Evolutionary conservation across 2,797 vertebrate species (phyloP), one percentile per base, ranked within the genome.

Genomic region (Macropus fuliginosus): DNA sequence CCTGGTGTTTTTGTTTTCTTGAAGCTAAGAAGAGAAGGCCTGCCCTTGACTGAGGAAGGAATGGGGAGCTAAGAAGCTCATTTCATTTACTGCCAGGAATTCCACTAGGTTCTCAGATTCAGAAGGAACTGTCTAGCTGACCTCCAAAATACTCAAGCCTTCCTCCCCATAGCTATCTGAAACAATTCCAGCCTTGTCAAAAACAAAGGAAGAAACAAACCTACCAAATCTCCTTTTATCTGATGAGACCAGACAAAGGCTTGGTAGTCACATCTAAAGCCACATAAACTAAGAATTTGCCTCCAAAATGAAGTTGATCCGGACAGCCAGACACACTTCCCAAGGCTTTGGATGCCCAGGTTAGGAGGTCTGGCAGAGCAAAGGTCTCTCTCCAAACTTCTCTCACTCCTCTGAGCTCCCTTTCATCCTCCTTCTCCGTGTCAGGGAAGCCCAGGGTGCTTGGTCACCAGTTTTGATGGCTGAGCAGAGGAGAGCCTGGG

Each of bases 41-140:
- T 24, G 1, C 2, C 29, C 34, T 2, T 0, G 0, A 2, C 54
- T 0, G 0, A 11, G 5, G 9, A 13, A 34, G 34, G 52, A 10
- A 4, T 4, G 74, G 40, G 10, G 40, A 27, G 24, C 21, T 4
- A 24, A 40, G 66, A 40, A 21, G n/a, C 12, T 50, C 31, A n/a
- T 34, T 66, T 27, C 21, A 12, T 50, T 50, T 40, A 27, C 40
- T 24, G 3, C 40, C 62, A 46, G 74, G 74, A 50, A 87, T 50
- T 50, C 40, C 74, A 50, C 16, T 3, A 50, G 2, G 40, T 27
- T 50, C 40, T 87, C 74, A 27, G 40, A 12, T 87, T 50, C 8
- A 24, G 40, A 87, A 24, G 74, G 74, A 46, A 27, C 40, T 11
- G 40, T 50, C 40, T 21, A 27, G 40, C 74, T 81, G 18, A 46